Percentiles rank a stretch among this genome's conserved stretches.
phyloP scores from a whole-genome alignment of 2,888 invertebrate genomes.

The Ectobius pallidus region DNA sequence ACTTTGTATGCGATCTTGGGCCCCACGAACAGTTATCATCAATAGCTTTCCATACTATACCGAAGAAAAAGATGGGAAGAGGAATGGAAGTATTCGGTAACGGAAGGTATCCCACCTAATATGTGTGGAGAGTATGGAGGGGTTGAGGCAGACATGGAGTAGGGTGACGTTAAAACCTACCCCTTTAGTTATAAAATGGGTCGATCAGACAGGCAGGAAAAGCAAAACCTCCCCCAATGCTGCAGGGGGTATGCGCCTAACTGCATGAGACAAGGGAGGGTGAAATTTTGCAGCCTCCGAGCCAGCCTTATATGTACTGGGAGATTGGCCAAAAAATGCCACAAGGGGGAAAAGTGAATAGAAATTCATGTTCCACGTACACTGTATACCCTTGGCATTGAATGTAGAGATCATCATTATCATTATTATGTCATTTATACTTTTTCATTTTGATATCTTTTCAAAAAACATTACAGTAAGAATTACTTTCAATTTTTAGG shows the following conservation, averaged over 20 bases:
- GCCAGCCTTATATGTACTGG: constrained; percentile 28
- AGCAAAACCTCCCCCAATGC: constrained; percentile 26
- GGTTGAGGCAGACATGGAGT: neutral
- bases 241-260: constrained; percentile 35
- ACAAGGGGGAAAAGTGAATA: constrained; percentile 9
- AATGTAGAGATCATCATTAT: too few relatives aligned
- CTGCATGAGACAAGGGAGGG: constrained; percentile 37
- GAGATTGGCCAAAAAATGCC: constrained; percentile 36
- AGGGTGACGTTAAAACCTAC: constrained; percentile 31
- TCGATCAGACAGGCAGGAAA: constrained; percentile 37
- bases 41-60: constrained; percentile 5
- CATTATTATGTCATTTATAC: too few relatives aligned
- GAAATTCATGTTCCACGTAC: neutral
- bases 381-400: too few relatives aligned
- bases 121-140: constrained; percentile 1
- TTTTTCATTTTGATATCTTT: too few relatives aligned
- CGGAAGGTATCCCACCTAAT: neutral
- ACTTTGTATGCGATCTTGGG: neutral
- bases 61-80: too few relatives aligned
- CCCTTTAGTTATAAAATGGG: constrained; percentile 39
- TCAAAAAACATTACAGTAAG: too few relatives aligned
- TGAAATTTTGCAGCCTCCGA: constrained; percentile 16
- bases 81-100: neutral
- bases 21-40: constrained; percentile 13
- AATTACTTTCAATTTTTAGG: too few relatives aligned